Conservation (phyloP, 2,113 vertebrate species). For the Erinaceus europaeus region DNA sequence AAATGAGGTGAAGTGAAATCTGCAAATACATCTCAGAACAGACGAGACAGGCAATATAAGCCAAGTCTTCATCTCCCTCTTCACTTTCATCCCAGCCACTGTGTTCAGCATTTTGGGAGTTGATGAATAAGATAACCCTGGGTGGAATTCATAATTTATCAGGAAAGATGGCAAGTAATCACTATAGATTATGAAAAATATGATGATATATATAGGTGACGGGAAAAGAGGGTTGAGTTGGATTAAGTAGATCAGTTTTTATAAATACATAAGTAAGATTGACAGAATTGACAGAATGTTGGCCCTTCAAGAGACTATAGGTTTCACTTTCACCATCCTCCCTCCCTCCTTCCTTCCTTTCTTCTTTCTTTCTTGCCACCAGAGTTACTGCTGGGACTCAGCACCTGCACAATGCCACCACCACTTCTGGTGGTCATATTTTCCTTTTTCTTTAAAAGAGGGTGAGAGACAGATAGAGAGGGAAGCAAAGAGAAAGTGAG, state of each 20-base stretch:
- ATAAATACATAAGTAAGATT: neutral
- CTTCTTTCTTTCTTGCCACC: too few species aligned
- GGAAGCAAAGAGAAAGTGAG: too few species aligned
- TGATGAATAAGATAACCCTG: neutral
- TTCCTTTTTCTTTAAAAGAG: too few species aligned
- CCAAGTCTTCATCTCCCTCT: neutral
- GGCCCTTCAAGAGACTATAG: neutral
- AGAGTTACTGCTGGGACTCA: too few species aligned
- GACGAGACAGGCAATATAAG: neutral
- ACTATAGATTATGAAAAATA: neutral
- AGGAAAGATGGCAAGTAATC: neutral
- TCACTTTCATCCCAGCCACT: neutral
- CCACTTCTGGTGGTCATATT: too few species aligned
- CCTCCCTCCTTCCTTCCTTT: too few species aligned
- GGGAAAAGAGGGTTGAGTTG: neutral
- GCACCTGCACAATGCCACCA: too few species aligned
- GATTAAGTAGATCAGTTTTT: neutral
- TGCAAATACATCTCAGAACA: neutral
- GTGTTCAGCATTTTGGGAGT: neutral
- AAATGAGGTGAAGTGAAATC: neutral
- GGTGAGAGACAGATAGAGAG: too few species aligned
- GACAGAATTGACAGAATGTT: neutral
- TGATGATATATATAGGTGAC: too few species aligned
- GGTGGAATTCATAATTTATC: neutral
- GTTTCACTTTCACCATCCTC: too few species aligned